These are phyloP conservation scores for Chrysodeixis includens DNA, from an alignment of 2,888 invertebrate genomes.

Conservation along the genomic window DNA sequence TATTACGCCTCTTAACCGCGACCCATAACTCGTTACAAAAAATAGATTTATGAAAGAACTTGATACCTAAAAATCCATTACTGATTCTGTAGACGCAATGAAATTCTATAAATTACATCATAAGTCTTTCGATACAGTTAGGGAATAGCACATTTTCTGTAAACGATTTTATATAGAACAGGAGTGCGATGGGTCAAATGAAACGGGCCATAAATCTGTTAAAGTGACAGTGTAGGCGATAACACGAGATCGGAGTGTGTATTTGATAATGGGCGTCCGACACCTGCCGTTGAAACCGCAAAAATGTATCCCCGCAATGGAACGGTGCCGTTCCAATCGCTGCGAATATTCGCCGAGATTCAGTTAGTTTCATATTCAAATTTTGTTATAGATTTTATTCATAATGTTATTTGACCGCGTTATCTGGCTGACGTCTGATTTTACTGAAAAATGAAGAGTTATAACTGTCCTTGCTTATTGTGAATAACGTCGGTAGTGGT, in stretches of 20 bases:
- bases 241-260: constrained; percentile 76
- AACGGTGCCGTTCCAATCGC: constrained; percentile 22
- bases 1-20: too few species aligned
- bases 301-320: constrained; percentile 56
- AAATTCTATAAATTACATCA: constrained; percentile 63
- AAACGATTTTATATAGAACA: constrained; percentile 68
- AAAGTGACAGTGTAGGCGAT: constrained; percentile 77
- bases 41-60: background rate
- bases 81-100: constrained; percentile 51
- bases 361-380: constrained; percentile 35
- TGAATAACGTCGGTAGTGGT: too few species aligned
- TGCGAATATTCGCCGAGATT: constrained; percentile 37
- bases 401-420: background rate
- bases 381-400: background rate
- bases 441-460: background rate
- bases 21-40: background rate
- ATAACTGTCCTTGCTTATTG: too few species aligned
- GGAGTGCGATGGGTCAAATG: constrained; percentile 73
- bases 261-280: constrained; percentile 76
- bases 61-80: constrained; percentile 31
- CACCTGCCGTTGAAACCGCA: constrained; percentile 68
- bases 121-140: constrained; percentile 62
- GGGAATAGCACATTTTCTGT: constrained; percentile 66
- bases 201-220: constrained; percentile 76
- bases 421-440: background rate